Evolutionary conservation across 2,888 invertebrate genomes (phyloP).

Genomic region (Neoaliturus tenellus): DNA sequence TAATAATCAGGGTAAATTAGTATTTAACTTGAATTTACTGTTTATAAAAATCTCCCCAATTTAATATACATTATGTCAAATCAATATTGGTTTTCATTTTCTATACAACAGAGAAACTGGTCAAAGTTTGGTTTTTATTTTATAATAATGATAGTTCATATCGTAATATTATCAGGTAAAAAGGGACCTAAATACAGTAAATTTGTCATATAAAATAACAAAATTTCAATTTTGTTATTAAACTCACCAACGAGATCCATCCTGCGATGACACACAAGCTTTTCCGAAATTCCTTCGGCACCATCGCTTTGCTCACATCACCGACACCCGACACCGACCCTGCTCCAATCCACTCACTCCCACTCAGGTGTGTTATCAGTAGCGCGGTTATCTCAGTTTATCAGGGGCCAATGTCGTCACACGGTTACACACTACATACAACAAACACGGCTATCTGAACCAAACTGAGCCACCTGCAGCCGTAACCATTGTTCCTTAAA

Average conservation of each 20-base stretch:
- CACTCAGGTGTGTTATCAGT: slow-evolving; percentile 38
- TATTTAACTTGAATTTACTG: too few species aligned
- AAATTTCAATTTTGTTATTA: too few species aligned
- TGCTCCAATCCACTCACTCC: background rate
- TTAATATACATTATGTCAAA: too few species aligned
- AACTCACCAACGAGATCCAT: slow-evolving; percentile 33
- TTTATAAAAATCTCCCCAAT: too few species aligned
- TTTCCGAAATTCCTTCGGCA: slow-evolving; percentile 40
- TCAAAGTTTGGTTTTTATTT: too few species aligned
- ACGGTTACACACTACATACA: slow-evolving; percentile 21
- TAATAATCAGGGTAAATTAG: too few species aligned
- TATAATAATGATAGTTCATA: too few species aligned
- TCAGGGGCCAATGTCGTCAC: slow-evolving; percentile 36
- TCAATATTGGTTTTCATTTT: too few species aligned
- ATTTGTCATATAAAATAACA: too few species aligned
- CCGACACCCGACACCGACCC: background rate
- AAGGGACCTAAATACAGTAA: too few species aligned
- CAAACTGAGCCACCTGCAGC: background rate
- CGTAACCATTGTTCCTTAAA: background rate
- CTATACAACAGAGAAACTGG: too few species aligned
- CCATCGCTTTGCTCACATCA: slow-evolving; percentile 9
- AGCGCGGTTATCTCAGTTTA: slow-evolving; percentile 37
- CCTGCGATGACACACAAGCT: slow-evolving; percentile 13
- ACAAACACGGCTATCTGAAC: slow-evolving; percentile 17
- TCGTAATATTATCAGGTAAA: too few species aligned